Evolutionary conservation across 2,888 invertebrate species (phyloP).

Genomic region (Geotrupes spiniger): DNA sequence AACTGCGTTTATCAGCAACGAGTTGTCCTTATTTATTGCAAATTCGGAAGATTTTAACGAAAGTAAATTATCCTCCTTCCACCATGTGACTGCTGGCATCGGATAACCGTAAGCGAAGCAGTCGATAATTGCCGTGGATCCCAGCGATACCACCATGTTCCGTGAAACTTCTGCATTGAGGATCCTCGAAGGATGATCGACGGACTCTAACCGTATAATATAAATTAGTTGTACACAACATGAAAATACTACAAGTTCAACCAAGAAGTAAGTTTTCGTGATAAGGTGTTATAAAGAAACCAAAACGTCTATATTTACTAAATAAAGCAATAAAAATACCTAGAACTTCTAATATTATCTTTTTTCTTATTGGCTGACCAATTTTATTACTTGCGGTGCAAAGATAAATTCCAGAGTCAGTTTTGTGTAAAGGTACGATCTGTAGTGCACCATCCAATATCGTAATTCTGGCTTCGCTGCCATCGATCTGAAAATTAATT

Average conservation of each 20-base stretch:
- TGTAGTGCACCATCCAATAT: slow-evolving; percentile 71
- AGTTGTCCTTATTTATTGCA: slow-evolving; percentile 71
- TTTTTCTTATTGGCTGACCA: slow-evolving; percentile 64
- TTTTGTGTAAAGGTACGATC: slow-evolving; percentile 74
- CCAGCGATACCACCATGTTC: slow-evolving; percentile 67
- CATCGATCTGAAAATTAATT: slow-evolving; percentile 72
- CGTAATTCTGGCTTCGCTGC: slow-evolving; percentile 68
- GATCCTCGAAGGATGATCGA: slow-evolving; percentile 20
- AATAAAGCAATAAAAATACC: slow-evolving; percentile 64
- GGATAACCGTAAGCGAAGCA: slow-evolving; percentile 85
- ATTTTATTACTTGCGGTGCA: slow-evolving; percentile 81
- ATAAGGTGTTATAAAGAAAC: too few species aligned
- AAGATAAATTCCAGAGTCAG: slow-evolving; percentile 81
- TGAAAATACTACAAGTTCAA: too few species aligned
- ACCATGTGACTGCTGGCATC: slow-evolving; percentile 78
- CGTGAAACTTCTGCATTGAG: slow-evolving; percentile 59
- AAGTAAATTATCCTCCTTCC: slow-evolving; percentile 73
- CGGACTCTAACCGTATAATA: slow-evolving; percentile 23
- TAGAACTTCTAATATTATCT: slow-evolving; percentile 68
- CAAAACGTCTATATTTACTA: too few species aligned
- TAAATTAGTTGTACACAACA: not conserved
- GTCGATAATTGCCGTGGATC: slow-evolving; percentile 66
- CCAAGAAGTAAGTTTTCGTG: too few species aligned
- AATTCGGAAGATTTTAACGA: slow-evolving; percentile 67
- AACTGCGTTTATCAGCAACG: slow-evolving; percentile 71